A percentile compares a stretch with the other conserved stretches of the same genome.
Conservation (phyloP, 2,113 vertebrate genomes). For the Salvator merianae region DNA sequence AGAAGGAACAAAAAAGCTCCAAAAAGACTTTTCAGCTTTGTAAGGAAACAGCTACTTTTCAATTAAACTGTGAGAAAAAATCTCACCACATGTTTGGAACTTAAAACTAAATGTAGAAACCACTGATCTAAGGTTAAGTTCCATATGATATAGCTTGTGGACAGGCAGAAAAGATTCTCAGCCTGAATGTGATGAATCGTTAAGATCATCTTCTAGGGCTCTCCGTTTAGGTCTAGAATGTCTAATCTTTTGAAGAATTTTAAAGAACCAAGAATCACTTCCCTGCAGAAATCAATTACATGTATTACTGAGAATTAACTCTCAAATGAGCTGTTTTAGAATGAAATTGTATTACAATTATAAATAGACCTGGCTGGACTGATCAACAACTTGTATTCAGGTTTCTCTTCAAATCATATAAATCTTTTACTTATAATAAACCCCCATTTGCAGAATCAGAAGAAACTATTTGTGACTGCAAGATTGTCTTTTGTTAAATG, state of each 20-base stretch:
- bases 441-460: no score
- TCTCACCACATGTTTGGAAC: neutral
- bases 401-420: no score
- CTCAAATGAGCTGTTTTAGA: no score
- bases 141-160: neutral
- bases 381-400: no score
- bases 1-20: neutral
- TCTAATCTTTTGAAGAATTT: slow-evolving; percentile 34
- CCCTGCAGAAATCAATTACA: slow-evolving; percentile 63
- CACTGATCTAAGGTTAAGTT: neutral
- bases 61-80: neutral
- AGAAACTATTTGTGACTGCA: no score
- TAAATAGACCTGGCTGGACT: no score
- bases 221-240: neutral
- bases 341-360: no score
- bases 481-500: no score
- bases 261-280: slow-evolving; percentile 39
- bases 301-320: slow-evolving; percentile 57
- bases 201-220: neutral
- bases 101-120: neutral
- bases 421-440: no score
- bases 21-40: neutral
- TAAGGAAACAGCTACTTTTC: neutral
- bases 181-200: rapidly evolving
- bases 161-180: neutral